phyloP scores from a whole-genome alignment of 2,797 vertebrate genomes.

The Phalloptychus januarius region DNA sequence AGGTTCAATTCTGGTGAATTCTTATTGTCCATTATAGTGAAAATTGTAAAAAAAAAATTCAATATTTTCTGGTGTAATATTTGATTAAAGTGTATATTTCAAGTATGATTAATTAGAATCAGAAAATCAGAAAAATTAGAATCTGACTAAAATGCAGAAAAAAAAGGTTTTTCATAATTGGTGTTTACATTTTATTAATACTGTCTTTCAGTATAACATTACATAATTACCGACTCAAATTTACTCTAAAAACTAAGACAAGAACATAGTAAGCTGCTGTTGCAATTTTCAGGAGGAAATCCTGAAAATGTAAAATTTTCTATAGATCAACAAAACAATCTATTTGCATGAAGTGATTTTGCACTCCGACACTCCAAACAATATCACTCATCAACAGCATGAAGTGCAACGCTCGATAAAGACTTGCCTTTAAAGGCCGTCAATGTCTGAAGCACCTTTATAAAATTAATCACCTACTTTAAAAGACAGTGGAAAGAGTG shows the following conservation, averaged over 20 bases:
- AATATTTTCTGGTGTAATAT: background rate
- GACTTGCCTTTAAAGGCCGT: background rate
- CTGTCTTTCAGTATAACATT: no score
- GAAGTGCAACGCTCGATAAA: background rate
- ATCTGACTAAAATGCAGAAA: no score
- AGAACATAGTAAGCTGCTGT: no score
- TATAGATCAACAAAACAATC: background rate
- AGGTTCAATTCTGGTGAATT: background rate
- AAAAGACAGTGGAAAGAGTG: background rate
- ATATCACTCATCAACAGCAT: background rate
- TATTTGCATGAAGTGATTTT: background rate
- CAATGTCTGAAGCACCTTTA: background rate
- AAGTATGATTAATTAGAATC: background rate
- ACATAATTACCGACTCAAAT: no score
- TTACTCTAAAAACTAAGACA: no score
- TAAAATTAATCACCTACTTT: slow-evolving; percentile 1
- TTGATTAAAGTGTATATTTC: background rate
- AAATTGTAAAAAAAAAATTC: no score
- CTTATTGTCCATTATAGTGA: background rate
- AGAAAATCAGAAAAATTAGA: background rate
- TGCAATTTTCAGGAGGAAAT: no score
- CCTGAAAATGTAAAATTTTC: no score
- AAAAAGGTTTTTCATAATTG: no score
- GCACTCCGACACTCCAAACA: background rate
- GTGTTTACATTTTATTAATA: no score